Conservation (phyloP, 2,113 vertebrate species). For the Neopipo cinnamomea region DNA sequence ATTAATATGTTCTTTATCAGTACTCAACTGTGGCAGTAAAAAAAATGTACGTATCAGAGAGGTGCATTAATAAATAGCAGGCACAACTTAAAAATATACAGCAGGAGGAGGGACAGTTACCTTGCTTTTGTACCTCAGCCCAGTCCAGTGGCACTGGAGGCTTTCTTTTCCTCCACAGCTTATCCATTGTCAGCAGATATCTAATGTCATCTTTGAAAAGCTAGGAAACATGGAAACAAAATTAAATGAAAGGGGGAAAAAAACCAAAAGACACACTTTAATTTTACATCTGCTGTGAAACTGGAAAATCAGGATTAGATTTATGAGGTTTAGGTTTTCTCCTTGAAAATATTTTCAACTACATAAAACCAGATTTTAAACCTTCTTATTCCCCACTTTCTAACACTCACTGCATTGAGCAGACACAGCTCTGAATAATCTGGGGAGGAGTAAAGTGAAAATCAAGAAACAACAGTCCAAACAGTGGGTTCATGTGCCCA, state of each 20-base stretch:
- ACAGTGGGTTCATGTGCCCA: not conserved
- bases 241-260: not conserved
- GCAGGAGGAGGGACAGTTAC: slow-evolving; percentile 60
- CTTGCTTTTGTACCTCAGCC: slow-evolving; percentile 83
- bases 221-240: slow-evolving; percentile 61
- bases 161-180: slow-evolving; percentile 97
- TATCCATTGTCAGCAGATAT: slow-evolving; percentile 97
- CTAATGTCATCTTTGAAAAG: slow-evolving; percentile 98
- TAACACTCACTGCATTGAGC: not conserved
- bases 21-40: not conserved
- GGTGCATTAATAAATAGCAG: not conserved
- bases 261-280: not conserved
- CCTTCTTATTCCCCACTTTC: not conserved
- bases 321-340: not conserved
- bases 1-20: not conserved
- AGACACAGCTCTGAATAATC: not conserved
- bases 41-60: not conserved
- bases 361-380: not conserved
- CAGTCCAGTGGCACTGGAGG: slow-evolving; percentile 92
- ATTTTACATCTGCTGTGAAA: not conserved
- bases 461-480: not conserved
- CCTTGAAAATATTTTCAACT: not conserved
- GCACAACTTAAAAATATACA: not conserved
- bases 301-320: not conserved
- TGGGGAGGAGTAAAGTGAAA: not conserved